Percentiles rank a stretch among this genome's conserved stretches.
Conservation (phyloP, 2,888 invertebrate species). For the Callinectes sapidus region DNA sequence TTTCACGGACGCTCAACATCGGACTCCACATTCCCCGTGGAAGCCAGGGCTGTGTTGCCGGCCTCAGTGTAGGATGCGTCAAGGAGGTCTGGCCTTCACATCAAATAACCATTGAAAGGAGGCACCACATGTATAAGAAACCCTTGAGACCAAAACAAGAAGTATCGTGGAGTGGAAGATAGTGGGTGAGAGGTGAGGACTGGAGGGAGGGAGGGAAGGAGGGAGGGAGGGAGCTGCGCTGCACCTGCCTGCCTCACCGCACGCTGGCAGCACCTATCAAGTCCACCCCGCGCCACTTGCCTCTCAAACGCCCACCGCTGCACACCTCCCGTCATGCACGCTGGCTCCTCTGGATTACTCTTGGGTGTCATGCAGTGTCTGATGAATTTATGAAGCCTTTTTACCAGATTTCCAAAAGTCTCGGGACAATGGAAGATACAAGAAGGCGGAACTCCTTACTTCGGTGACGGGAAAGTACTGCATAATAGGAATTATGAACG, state of each 20-base stretch:
- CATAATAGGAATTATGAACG: neutral
- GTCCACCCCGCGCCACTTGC: slow-evolving; percentile 32
- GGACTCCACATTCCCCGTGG: neutral
- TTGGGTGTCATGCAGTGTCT: neutral
- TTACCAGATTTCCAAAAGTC: neutral
- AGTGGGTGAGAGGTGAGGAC: neutral
- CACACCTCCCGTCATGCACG: neutral
- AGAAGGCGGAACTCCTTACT: neutral
- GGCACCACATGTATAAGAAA: slow-evolving; percentile 35
- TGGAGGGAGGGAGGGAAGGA: slow-evolving; percentile 15
- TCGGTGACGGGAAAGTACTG: neutral
- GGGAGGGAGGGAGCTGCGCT: neutral
- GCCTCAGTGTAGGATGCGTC: neutral
- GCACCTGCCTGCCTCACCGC: slow-evolving; percentile 43
- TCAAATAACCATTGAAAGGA: slow-evolving; percentile 20
- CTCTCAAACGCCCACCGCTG: neutral
- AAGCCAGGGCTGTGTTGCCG: neutral
- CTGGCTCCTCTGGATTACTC: neutral
- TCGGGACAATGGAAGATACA: neutral
- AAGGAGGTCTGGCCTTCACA: slow-evolving; percentile 6
- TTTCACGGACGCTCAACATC: neutral
- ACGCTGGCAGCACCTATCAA: slow-evolving; percentile 40
- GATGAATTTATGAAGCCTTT: neutral
- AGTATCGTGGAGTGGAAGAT: slow-evolving; percentile 13
- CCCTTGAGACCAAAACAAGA: slow-evolving; percentile 27